These are phyloP conservation scores for Parnassius smintheus DNA, from an alignment of 2,888 invertebrate genomes.

Conservation along the genomic window DNA sequence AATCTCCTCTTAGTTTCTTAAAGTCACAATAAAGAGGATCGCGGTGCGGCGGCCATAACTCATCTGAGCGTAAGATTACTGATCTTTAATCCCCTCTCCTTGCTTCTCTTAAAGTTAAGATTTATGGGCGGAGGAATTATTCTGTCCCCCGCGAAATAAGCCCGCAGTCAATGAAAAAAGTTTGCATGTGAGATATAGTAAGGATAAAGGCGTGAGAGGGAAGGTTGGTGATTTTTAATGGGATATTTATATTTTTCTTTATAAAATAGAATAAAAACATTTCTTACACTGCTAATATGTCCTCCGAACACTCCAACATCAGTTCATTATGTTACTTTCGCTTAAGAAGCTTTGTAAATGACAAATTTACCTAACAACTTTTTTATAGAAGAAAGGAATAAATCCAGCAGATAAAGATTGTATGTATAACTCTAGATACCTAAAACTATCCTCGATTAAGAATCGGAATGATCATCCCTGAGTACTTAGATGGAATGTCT, in stretches of 20 bases:
- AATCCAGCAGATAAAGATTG: too few relatives aligned
- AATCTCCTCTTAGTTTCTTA: constrained; percentile 80
- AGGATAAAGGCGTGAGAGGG: constrained; percentile 28
- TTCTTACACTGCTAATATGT: too few relatives aligned
- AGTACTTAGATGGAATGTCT: too few relatives aligned
- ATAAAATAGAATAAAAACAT: background rate
- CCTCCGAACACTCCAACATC: too few relatives aligned
- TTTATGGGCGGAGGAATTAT: constrained; percentile 86
- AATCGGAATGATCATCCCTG: too few relatives aligned
- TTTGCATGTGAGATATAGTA: constrained; percentile 50
- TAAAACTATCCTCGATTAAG: too few relatives aligned
- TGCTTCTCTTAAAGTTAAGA: constrained; percentile 86
- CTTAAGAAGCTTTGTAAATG: too few relatives aligned
- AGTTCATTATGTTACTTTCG: too few relatives aligned
- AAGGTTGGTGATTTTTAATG: constrained; percentile 30
- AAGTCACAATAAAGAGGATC: constrained; percentile 81
- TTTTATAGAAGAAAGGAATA: too few relatives aligned
- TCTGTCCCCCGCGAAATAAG: constrained; percentile 78
- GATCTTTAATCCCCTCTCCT: constrained; percentile 87
- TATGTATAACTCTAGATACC: too few relatives aligned
- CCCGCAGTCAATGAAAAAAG: constrained; percentile 72
- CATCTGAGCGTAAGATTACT: constrained; percentile 87
- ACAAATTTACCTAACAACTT: too few relatives aligned
- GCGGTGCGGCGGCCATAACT: constrained; percentile 81
- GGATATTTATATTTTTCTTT: constrained; percentile 18